A percentile compares a stretch with the other conserved stretches of the same genome.
Evolutionary conservation across 2,888 invertebrate genomes (phyloP).

Genomic region (Mechanitis messenoides): DNA sequence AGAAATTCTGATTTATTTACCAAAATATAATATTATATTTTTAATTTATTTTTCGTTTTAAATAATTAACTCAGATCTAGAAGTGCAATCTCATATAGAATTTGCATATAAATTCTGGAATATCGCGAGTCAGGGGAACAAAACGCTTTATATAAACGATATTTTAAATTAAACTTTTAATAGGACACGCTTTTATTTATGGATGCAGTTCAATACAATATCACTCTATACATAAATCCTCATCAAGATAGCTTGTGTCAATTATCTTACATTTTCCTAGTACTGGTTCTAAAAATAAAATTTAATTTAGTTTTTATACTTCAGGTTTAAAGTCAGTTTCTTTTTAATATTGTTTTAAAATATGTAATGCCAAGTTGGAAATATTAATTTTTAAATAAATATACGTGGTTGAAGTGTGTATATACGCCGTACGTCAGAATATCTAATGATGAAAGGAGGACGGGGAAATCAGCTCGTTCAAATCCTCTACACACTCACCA

Average conservation of each 20-base stretch:
- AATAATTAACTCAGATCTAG: too few species aligned
- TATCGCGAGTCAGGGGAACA: neutral
- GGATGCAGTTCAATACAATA: slow-evolving; percentile 2
- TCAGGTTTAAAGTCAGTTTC: neutral
- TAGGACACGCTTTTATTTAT: slow-evolving; percentile 2
- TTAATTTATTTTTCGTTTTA: too few species aligned
- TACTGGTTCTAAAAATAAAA: neutral
- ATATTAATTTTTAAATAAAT: too few species aligned
- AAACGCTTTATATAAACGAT: neutral
- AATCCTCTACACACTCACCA: too few species aligned
- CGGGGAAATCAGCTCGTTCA: too few species aligned
- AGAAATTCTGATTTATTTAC: too few species aligned
- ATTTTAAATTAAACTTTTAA: neutral
- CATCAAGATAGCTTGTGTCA: slow-evolving; percentile 4
- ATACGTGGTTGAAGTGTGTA: too few species aligned
- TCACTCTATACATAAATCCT: neutral
- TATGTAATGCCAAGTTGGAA: too few species aligned
- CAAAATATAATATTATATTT: too few species aligned
- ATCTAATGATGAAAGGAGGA: too few species aligned
- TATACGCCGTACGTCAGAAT: too few species aligned
- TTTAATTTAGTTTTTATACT: slow-evolving; percentile 2
- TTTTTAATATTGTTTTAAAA: neutral
- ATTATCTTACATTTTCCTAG: slow-evolving; percentile 4
- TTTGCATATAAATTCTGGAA: slow-evolving; percentile 1
- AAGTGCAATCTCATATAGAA: neutral